These are phyloP conservation scores for Odontocerum albicorne DNA, from an alignment of 2,888 invertebrate genomes.

Conservation along the genomic window DNA sequence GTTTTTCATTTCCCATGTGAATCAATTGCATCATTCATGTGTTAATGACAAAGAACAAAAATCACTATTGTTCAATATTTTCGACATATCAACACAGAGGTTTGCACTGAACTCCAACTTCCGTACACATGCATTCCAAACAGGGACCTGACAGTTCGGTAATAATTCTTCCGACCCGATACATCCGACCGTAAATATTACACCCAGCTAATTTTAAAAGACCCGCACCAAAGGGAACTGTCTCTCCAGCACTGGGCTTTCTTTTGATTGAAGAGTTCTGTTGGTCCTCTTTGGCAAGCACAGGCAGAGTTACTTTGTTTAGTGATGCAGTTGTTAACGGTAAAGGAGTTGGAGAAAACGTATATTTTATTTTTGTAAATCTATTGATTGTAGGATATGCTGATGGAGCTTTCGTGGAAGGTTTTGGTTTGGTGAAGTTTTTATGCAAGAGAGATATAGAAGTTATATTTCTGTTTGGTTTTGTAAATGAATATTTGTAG, in stretches of 20 bases:
- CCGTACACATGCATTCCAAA: slow-evolving; percentile 83
- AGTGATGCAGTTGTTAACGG: slow-evolving; percentile 27
- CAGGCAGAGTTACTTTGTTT: slow-evolving; percentile 23
- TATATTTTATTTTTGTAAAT: slow-evolving; percentile 27
- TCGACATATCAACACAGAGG: no score
- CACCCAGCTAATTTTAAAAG: slow-evolving; percentile 81
- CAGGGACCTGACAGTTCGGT: slow-evolving; percentile 81
- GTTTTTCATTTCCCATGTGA: no score
- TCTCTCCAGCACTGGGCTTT: slow-evolving; percentile 34
- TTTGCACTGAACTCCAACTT: slow-evolving; percentile 82
- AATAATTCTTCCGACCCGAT: slow-evolving; percentile 79
- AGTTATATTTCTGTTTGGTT: slow-evolving; percentile 24
- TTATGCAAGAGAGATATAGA: slow-evolving; percentile 18
- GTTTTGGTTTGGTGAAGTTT: slow-evolving; percentile 29
- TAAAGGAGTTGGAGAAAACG: slow-evolving; percentile 14
- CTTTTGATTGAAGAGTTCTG: slow-evolving; percentile 31
- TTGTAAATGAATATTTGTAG: slow-evolving; percentile 29
- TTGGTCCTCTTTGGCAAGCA: slow-evolving; percentile 23
- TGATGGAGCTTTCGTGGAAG: slow-evolving; percentile 26
- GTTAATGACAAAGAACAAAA: no score
- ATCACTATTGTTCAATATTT: no score
- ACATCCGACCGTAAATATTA: slow-evolving; percentile 89
- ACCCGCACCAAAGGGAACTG: slow-evolving; percentile 51
- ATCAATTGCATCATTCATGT: no score
- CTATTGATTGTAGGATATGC: slow-evolving; percentile 28